These are phyloP conservation scores for Eupristina koningsbergeri DNA, from an alignment of 1,140 invertebrate genomes.

Conservation along the genomic window DNA sequence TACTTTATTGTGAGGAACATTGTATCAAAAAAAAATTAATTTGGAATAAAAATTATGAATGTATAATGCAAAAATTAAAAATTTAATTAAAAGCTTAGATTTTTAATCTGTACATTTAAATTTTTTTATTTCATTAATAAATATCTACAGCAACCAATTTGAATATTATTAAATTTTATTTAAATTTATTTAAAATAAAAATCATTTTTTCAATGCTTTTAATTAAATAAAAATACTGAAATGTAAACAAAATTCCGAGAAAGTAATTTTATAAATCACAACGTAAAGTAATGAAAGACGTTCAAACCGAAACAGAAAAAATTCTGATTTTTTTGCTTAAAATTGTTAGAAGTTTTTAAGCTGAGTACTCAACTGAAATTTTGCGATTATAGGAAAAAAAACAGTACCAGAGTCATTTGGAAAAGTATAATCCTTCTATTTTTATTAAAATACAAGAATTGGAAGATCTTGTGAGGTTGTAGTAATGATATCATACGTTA, in stretches of 20 bases:
- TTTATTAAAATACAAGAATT: constrained; percentile 3
- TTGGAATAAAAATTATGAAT: no score
- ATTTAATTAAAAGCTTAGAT: no score
- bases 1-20: no score
- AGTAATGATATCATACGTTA: constrained; percentile 24
- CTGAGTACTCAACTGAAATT: not conserved
- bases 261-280: not conserved
- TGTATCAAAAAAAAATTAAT: no score
- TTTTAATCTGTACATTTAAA: no score
- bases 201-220: not conserved
- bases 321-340: not conserved
- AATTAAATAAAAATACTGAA: not conserved
- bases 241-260: not conserved
- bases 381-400: not conserved
- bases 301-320: not conserved
- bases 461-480: constrained; percentile 1
- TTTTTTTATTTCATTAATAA: no score
- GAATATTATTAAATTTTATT: no score
- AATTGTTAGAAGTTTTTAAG: not conserved
- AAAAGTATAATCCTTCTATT: not conserved
- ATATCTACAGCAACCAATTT: no score
- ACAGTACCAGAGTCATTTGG: constrained; percentile 9
- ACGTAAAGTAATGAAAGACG: not conserved
- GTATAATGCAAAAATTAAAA: no score
- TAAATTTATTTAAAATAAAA: no score